Conservation (phyloP, 2,113 vertebrate genomes). For the Zosterops japonicus region DNA sequence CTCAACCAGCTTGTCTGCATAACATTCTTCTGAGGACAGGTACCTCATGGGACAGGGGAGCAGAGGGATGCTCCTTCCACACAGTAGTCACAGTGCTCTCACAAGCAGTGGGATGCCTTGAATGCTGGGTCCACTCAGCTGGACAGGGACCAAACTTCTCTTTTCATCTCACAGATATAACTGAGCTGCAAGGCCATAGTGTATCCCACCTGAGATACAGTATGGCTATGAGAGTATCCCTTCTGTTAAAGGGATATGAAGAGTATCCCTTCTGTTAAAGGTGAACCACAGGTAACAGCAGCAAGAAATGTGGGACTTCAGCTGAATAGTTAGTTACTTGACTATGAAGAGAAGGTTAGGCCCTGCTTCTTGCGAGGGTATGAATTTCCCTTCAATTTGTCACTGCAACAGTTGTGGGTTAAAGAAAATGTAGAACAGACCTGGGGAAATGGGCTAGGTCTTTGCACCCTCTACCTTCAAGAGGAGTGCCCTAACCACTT, state of each 20-base stretch:
- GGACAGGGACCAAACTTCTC: not conserved
- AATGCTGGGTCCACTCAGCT: not conserved
- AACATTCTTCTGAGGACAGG: not conserved
- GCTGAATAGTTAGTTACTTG: not conserved
- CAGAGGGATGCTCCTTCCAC: not conserved
- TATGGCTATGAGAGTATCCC: not conserved
- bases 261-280: not conserved
- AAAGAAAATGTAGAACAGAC: not conserved
- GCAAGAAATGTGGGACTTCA: not conserved
- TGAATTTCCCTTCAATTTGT: not conserved
- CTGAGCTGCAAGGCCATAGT: not conserved
- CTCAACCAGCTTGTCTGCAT: rapidly evolving
- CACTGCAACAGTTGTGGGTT: not conserved
- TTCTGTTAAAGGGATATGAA: not conserved
- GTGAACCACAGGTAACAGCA: not conserved
- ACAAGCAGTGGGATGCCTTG: not conserved
- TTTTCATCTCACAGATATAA: not conserved
- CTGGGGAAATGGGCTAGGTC: not conserved
- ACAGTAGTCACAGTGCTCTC: not conserved
- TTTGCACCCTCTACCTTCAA: not conserved
- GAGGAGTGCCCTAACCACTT: not conserved
- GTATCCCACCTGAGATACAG: not conserved
- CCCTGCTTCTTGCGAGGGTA: not conserved
- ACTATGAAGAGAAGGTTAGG: not conserved
- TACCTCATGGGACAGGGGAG: not conserved